Evolutionary conservation across 2,797 vertebrate genomes (phyloP).

Genomic region (Pipistrellus pygmaeus): DNA sequence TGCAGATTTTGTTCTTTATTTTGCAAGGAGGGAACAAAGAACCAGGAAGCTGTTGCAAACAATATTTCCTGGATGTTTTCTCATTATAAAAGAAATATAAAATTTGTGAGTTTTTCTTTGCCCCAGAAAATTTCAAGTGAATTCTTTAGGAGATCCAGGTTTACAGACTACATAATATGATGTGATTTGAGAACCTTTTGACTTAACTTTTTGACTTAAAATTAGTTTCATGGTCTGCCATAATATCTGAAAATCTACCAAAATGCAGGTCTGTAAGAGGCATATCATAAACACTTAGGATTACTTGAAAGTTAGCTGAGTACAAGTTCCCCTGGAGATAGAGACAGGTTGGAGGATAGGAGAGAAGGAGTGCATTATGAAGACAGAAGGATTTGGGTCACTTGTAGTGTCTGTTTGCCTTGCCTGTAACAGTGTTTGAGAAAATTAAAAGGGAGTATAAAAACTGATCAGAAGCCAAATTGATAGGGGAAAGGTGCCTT

Average conservation of each 20-base stretch:
- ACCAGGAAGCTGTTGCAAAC: not conserved
- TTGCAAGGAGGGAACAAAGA: slow-evolving; percentile 15
- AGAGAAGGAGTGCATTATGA: not conserved
- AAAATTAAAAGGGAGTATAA: not conserved
- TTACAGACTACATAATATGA: not conserved
- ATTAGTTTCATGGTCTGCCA: not conserved
- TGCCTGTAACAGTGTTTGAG: not conserved
- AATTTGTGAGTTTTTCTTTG: not conserved
- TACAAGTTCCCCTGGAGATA: not conserved
- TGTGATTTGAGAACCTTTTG: not conserved
- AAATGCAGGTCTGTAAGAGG: not conserved
- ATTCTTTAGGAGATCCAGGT: slow-evolving; percentile 15
- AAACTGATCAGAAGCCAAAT: not conserved
- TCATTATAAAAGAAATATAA: slow-evolving; percentile 33
- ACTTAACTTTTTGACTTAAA: slow-evolving; percentile 31
- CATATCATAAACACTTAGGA: not conserved
- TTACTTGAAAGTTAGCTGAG: slow-evolving; percentile 26
- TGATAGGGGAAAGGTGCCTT: not conserved
- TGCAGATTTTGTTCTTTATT: not conserved
- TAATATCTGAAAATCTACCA: not conserved
- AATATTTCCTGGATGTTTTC: slow-evolving; percentile 32
- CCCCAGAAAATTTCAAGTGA: slow-evolving; percentile 1
- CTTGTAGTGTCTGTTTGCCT: not conserved
- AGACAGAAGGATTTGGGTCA: not conserved
- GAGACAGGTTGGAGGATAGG: not conserved